A percentile compares a stretch with the other conserved stretches of the same genome.
Evolutionary conservation across 2,113 vertebrate genomes (phyloP).

Genomic region (Poecilia latipinna): DNA sequence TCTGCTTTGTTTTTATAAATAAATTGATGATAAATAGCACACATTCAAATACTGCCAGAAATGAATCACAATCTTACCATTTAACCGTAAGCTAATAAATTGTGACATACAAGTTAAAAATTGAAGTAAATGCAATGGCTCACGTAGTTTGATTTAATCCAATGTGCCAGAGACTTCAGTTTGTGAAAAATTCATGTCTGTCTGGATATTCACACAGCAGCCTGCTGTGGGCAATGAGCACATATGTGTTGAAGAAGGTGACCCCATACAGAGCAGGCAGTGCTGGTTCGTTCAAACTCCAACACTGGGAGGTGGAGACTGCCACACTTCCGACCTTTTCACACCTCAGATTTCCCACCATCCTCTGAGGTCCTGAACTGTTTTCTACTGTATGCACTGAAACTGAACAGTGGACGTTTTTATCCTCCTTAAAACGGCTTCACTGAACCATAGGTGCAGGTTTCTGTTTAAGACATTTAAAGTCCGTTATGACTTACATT

Average conservation of each 20-base stretch:
- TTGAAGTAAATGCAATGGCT: too few relatives aligned
- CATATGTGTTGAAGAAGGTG: conserved; percentile 27
- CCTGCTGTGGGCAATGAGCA: conserved; percentile 20
- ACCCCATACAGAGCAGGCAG: conserved; percentile 31
- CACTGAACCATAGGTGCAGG: too few relatives aligned
- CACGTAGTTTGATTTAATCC: too few relatives aligned
- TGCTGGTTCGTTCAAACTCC: conserved; percentile 54
- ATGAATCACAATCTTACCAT: too few relatives aligned
- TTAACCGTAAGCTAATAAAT: too few relatives aligned
- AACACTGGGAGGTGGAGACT: conserved; percentile 31
- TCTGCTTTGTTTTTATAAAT: too few relatives aligned
- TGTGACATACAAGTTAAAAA: too few relatives aligned
- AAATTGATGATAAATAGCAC: too few relatives aligned
- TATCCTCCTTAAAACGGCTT: conserved; percentile 10
- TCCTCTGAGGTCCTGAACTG: not conserved
- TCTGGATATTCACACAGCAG: conserved; percentile 15
- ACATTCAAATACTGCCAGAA: too few relatives aligned
- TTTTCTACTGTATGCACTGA: conserved; percentile 22
- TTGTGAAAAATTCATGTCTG: not conserved
- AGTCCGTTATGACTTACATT: too few relatives aligned
- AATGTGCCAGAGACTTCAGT: not conserved
- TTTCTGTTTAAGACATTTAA: too few relatives aligned
- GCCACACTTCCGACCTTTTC: conserved; percentile 27
- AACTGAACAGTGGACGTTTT: conserved; percentile 13
- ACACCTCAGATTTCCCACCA: too few relatives aligned